These are phyloP conservation scores for Dasysyrphus tricinctus DNA, from an alignment of 2,888 invertebrate genomes.

Conservation along the genomic window DNA sequence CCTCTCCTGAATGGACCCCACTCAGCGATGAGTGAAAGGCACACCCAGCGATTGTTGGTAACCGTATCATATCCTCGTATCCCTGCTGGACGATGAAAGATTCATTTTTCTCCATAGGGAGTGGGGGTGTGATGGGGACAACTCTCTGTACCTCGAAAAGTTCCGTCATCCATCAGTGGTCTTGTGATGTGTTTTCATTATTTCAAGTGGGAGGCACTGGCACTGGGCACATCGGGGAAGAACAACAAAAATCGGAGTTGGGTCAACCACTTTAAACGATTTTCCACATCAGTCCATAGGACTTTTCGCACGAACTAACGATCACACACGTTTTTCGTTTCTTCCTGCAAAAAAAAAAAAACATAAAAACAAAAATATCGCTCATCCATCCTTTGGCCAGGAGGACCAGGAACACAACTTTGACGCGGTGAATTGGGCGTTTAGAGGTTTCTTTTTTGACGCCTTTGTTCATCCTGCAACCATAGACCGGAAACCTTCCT, in stretches of 20 bases:
- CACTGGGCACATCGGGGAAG: too few species aligned
- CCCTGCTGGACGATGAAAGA: constrained; percentile 40
- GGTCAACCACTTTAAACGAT: constrained; percentile 74
- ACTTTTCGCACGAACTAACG: constrained; percentile 72
- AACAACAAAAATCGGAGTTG: constrained; percentile 26
- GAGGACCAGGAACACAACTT: constrained; percentile 41
- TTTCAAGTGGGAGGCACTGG: constrained; percentile 3
- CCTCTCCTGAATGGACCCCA: constrained; percentile 49
- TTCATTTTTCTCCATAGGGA: constrained; percentile 12
- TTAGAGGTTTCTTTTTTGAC: constrained; percentile 61
- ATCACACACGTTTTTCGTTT: constrained; percentile 59
- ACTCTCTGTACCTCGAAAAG: constrained; percentile 4
- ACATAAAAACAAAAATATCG: background rate
- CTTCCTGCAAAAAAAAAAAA: constrained; percentile 24
- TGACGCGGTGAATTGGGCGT: constrained; percentile 65
- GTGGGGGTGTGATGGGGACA: background rate
- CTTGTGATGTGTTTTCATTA: constrained; percentile 69
- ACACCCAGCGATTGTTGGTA: constrained; percentile 48
- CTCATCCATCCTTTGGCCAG: constrained; percentile 37
- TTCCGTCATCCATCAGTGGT: constrained; percentile 68
- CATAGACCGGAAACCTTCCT: constrained; percentile 5
- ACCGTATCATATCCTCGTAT: constrained; percentile 46
- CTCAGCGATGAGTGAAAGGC: constrained; percentile 44
- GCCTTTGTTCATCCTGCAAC: constrained; percentile 43
- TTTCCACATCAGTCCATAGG: constrained; percentile 69